Evolutionary conservation across 2,888 invertebrate genomes (phyloP).

Genomic region (Oasisia sp.): DNA sequence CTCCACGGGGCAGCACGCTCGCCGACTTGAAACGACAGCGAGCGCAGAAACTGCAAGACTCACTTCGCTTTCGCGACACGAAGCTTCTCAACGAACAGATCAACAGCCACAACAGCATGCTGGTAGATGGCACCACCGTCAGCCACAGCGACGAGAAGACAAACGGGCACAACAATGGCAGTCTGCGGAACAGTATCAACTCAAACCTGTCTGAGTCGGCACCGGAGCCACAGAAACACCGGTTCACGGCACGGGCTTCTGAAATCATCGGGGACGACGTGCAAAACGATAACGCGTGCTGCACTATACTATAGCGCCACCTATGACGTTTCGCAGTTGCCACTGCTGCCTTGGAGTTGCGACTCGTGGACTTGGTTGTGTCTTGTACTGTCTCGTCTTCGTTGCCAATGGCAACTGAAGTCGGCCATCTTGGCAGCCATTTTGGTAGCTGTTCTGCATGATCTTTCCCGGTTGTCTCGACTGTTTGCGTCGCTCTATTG

Average conservation of each 20-base stretch:
- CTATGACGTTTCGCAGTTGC: not conserved
- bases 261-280: not conserved
- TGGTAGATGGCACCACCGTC: not conserved
- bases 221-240: not conserved
- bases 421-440: too few species aligned
- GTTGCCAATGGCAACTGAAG: too few species aligned
- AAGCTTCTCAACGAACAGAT: slow-evolving; percentile 10
- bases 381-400: not conserved
- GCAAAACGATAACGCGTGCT: not conserved
- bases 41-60: slow-evolving; percentile 47
- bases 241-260: not conserved
- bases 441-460: not conserved
- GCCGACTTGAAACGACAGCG: slow-evolving; percentile 94
- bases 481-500: not conserved
- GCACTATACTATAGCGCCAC: not conserved
- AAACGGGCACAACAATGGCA: not conserved
- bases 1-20: slow-evolving; percentile 73
- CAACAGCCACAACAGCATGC: slow-evolving; percentile 17
- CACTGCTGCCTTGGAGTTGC: not conserved
- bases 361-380: not conserved
- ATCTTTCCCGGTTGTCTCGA: not conserved
- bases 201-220: not conserved
- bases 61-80: not conserved
- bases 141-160: not conserved
- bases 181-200: not conserved